These are phyloP conservation scores for Yasuhikotakia modesta DNA, from an alignment of 2,797 vertebrate genomes.

Conservation along the genomic window DNA sequence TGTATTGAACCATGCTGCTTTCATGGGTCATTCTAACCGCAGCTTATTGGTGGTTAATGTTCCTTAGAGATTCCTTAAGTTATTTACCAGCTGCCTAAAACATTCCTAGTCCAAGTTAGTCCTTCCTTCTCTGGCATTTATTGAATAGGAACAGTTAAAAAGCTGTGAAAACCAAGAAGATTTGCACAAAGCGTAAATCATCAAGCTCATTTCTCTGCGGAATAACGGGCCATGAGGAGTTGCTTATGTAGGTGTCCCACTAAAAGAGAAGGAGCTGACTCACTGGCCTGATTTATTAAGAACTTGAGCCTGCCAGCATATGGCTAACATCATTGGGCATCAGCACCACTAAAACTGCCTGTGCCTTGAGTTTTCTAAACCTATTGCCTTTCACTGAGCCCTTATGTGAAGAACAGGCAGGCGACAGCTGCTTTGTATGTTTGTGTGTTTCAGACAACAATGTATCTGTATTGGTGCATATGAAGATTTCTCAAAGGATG, in stretches of 20 bases:
- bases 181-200: background rate
- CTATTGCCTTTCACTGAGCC: slow-evolving; percentile 13
- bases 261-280: slow-evolving; percentile 36
- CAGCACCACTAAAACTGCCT: slow-evolving; percentile 33
- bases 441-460: background rate
- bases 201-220: slow-evolving; percentile 46
- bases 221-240: slow-evolving; percentile 56
- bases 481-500: too few species aligned
- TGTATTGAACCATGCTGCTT: background rate
- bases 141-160: background rate
- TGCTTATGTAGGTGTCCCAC: slow-evolving; percentile 16
- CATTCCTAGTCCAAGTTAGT: background rate
- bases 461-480: background rate
- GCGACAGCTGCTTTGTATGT: slow-evolving; percentile 44
- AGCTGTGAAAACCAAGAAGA: background rate
- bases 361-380: slow-evolving; percentile 29
- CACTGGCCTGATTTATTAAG: slow-evolving; percentile 58
- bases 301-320: slow-evolving; percentile 65
- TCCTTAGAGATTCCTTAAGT: background rate
- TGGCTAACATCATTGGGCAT: slow-evolving; percentile 52
- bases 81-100: background rate
- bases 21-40: background rate
- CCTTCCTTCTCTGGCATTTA: background rate
- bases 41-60: background rate
- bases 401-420: slow-evolving; percentile 31